Evolutionary conservation across 1,140 invertebrate species (phyloP), one percentile per base, ranked within the genome.

Genomic region (Drosophila nikananu): DNA sequence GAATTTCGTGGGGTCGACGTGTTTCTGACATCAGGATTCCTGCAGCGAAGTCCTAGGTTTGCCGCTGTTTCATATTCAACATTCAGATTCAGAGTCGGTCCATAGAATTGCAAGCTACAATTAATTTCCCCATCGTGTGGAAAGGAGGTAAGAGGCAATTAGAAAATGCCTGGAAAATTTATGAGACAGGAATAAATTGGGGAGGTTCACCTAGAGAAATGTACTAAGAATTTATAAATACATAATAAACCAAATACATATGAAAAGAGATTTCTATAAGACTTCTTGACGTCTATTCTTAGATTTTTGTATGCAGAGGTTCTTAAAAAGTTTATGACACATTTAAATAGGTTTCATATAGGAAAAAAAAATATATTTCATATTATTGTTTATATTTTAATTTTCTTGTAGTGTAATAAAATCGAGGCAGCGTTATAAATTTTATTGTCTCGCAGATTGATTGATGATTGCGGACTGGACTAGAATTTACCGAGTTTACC

Each of bases 401-500:
- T 9, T 37, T 37, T 62, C n/a, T 61, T 17, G n/a, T 0, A 44
- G 55, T 65, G 65, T 35, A 70, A 25, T 6, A 48, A 86, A 86
- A 86, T 79, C 76, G 82, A 70, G 67, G 67, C 51, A 27, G 49
- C 42, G 63, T 75, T 79, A 54, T 52, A 59, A 77, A 81, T 89
- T 71, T 66, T 78, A 83, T 83, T 78, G 83, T 67, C 64, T 60
- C 30, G 30, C 23, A 55, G 61, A 46, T 79, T 90, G 81, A 90
- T 90, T 86, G 82, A 90, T 90, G 79, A 82, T 55, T 80, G 81
- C 72, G 81, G 65, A 54, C 44, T 61, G 78, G 86, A 27, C 66
- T 62, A 66, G 67, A 71, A 52, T 54, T 79, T 52, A 62, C 12
- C 54, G 5, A 46, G 19, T 19, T 42, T 2, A 8, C 21, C 17